phyloP scores from a whole-genome alignment of 2,888 invertebrate species.

The Spatulosminthurus flaviceps region DNA sequence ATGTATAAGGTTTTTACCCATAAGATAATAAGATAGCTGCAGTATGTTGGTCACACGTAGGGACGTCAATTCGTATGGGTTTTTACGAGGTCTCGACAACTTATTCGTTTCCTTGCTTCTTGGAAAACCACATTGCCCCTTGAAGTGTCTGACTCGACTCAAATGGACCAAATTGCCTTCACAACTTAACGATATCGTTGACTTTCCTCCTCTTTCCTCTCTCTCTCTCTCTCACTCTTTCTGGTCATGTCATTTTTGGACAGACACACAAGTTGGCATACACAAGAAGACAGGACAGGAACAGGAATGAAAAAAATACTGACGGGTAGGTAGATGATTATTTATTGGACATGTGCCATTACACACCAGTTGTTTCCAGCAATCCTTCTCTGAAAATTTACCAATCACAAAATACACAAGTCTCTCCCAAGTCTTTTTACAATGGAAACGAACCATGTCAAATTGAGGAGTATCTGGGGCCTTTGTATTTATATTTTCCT shows the following conservation, averaged over 20 bases:
- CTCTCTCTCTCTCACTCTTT: no score
- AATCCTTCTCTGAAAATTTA: neutral
- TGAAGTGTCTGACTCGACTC: slow-evolving; percentile 38
- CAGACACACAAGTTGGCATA: slow-evolving; percentile 3
- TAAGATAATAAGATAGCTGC: no score
- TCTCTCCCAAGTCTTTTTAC: neutral
- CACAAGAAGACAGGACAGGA: slow-evolving; percentile 4
- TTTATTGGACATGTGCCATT: slow-evolving; percentile 42
- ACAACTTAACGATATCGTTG: slow-evolving; percentile 36
- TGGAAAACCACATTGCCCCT: slow-evolving; percentile 46
- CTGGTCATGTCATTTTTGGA: slow-evolving; percentile 20
- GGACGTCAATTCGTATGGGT: neutral
- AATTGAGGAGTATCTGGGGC: neutral
- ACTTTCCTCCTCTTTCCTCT: slow-evolving; percentile 26
- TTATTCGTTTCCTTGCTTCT: slow-evolving; percentile 39
- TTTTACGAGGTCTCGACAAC: slow-evolving; percentile 27
- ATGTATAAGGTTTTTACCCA: no score
- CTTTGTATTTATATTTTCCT: neutral
- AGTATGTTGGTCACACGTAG: no score
- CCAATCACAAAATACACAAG: slow-evolving; percentile 5
- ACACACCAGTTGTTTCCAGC: slow-evolving; percentile 39
- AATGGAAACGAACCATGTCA: neutral
- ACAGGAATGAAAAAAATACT: slow-evolving; percentile 11
- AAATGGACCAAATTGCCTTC: slow-evolving; percentile 41
- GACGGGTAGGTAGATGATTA: slow-evolving; percentile 35